These are phyloP conservation scores for Oithona nana DNA, from an alignment of 2,888 invertebrate species.

Conservation along the genomic window DNA sequence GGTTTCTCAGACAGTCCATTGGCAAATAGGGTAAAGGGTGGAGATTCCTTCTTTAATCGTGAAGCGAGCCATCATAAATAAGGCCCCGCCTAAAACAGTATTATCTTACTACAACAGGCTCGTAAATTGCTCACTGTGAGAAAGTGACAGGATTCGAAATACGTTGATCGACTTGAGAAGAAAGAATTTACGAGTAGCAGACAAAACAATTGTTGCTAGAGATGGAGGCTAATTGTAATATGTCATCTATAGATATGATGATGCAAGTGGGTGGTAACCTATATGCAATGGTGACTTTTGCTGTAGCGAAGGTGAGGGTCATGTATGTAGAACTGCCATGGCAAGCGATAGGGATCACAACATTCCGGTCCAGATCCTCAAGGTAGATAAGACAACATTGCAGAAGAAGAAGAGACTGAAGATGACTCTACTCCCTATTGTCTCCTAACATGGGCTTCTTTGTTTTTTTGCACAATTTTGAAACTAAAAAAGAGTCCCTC, in stretches of 20 bases:
- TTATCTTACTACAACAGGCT: background rate
- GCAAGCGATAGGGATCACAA: background rate
- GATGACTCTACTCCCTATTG: background rate
- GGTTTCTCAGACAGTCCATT: background rate
- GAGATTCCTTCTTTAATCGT: background rate
- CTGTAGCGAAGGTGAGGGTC: no score
- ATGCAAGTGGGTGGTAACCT: no score
- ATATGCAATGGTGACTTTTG: no score
- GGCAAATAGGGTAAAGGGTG: background rate
- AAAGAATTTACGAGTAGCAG: no score
- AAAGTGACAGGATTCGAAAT: no score
- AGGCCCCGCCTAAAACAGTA: background rate
- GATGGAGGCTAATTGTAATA: no score
- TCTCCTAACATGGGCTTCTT: background rate
- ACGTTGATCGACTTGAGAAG: no score
- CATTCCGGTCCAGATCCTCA: background rate
- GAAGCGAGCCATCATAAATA: background rate
- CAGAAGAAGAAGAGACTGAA: no score
- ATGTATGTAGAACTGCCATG: no score
- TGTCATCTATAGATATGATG: no score
- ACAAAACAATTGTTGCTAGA: no score
- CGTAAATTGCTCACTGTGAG: background rate
- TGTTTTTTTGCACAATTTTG: background rate
- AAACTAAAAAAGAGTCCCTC: background rate
- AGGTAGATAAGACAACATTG: background rate